These are phyloP conservation scores for Steinernema feltiae DNA, from an alignment of 1,140 invertebrate genomes.

Conservation along the genomic window DNA sequence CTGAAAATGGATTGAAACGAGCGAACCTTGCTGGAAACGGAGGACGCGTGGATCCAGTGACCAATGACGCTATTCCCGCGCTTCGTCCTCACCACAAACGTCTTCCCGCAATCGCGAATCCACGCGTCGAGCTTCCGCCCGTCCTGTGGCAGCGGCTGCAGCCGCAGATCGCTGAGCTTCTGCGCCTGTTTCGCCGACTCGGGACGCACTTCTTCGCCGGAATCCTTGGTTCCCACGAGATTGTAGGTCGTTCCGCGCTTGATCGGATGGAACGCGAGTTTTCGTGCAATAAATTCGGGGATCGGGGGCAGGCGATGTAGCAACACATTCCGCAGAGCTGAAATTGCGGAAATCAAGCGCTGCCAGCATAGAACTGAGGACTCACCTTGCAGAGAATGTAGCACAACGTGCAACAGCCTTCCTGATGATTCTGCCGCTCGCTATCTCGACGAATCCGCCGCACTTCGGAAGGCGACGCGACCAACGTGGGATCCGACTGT, in stretches of 20 bases:
- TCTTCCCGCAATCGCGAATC: neutral
- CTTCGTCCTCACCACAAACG: conserved; percentile 8
- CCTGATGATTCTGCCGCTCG: too few relatives aligned
- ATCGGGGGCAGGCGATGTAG: conserved; percentile 26
- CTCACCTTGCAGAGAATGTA: neutral
- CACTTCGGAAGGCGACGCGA: too few relatives aligned
- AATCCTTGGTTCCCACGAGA: neutral
- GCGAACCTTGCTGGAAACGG: neutral
- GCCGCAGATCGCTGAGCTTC: neutral
- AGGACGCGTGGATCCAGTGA: neutral
- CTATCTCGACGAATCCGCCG: too few relatives aligned
- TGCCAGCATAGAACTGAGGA: neutral
- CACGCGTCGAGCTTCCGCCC: neutral
- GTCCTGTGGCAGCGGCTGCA: conserved; percentile 7
- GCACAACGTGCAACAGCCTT: too few relatives aligned
- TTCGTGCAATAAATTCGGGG: conserved; percentile 24
- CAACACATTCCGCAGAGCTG: conserved; percentile 19
- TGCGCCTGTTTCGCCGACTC: neutral
- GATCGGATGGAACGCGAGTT: conserved; percentile 29
- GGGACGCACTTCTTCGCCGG: neutral
- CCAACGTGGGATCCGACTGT: too few relatives aligned
- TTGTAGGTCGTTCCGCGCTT: conserved; percentile 22
- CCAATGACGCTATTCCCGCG: neutral
- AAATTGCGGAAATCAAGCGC: neutral
- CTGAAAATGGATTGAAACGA: neutral